Base-by-base conservation (phyloP, 2,797 vertebrate species). In the Apogon hyalosoma region DNA sequence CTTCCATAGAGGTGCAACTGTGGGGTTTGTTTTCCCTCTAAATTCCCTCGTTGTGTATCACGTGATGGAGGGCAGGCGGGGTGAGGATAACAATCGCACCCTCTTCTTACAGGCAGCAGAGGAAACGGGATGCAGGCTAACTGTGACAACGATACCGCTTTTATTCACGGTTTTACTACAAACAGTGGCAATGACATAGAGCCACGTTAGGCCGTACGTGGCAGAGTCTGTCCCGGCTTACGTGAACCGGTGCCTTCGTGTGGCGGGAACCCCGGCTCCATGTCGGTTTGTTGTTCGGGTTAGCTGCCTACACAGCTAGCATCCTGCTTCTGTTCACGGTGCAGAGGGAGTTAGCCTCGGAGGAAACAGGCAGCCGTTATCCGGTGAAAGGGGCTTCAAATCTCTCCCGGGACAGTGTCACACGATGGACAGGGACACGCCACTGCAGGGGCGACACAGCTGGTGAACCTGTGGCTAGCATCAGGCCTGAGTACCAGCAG, bases 401-500 rank as follows among this genome's bases (percentile, higher is more conserved):
- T 8, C 60, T 7, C 1, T 0, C 15, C 56, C 53, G 18, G 53
- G 48, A 7, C 60, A 0, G 28, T 28, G 28, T 14, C 10, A 1
- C 59, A 2, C 0, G 64, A 65, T 75, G 82, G 52, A 19, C 39
- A 36, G 11, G 40, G 59, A 6, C 8, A 36, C 14, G 16, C 46
- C 0, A 48, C 31, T 7, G 40, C 1, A 3, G 66, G 57, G 45
- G 16, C 14, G 33, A 1, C 56, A 1, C 14, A 11, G 43, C 45
- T 13, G 59, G 63, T 45, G 18, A 24, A 54, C 28, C 55, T 11
- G 42, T 15, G 18, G 61, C 58, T 68, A 83, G 68, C 78, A 53
- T 46, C 70, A 15, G 83, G 73, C 79, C 82, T 4, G 67, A 71
- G 41, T 1, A 67, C 42, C 73, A 68, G 38, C 62, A 61, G 63